Evolutionary conservation across 2,113 vertebrate species (phyloP).

Genomic region (Isichthys henryi): DNA sequence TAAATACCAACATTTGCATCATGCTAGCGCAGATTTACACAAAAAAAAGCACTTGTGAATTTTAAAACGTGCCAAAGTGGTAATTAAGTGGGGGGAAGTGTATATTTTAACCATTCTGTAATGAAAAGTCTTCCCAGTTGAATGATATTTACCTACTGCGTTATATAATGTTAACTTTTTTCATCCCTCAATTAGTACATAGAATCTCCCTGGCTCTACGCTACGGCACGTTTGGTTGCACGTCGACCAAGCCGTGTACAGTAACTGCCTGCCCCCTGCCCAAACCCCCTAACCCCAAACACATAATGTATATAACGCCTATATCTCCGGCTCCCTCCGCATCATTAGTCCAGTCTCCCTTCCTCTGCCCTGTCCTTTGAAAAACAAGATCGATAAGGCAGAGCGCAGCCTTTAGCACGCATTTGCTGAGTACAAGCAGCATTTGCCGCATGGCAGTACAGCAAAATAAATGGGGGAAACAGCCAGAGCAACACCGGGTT

Average conservation of each 20-base stretch:
- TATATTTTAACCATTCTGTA: not conserved
- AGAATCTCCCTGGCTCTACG: not conserved
- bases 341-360: not conserved
- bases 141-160: not conserved
- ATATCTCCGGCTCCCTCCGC: not conserved
- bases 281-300: not conserved
- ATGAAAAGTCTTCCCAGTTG: not conserved
- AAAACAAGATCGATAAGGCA: conserved; percentile 16
- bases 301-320: not conserved
- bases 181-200: not conserved
- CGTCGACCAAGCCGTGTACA: not conserved
- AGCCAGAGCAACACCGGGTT: not conserved
- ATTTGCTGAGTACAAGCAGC: not conserved
- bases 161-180: not conserved
- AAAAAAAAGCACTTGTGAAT: not conserved
- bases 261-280: not conserved
- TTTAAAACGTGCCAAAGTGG: not conserved
- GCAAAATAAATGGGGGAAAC: not conserved
- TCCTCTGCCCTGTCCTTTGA: not conserved
- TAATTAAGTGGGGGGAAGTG: not conserved
- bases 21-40: not conserved
- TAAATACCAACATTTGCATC: not conserved
- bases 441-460: conserved; percentile 6
- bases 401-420: not conserved
- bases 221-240: not conserved